Conservation (phyloP, 2,888 invertebrate genomes). For the Ptychoptera albimana region DNA sequence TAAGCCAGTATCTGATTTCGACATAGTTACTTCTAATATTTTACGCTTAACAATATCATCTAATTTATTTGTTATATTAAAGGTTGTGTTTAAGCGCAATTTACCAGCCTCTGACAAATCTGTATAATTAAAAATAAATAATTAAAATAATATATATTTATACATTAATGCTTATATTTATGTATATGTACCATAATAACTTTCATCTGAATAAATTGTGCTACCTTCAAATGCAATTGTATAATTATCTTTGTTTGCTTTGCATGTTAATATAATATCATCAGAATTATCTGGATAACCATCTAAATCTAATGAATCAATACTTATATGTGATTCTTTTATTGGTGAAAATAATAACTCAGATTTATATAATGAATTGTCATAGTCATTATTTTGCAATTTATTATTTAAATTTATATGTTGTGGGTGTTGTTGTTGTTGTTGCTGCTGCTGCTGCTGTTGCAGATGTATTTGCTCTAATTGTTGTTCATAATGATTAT, state of each 20-base stretch:
- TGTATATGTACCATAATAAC: constrained; percentile 40
- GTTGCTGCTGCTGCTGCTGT: constrained; percentile 14
- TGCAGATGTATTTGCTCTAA: constrained; percentile 17
- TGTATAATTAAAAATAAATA: not conserved
- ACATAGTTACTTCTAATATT: constrained; percentile 59
- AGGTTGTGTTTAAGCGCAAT: not conserved
- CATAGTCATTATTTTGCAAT: constrained; percentile 42
- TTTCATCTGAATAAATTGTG: constrained; percentile 71
- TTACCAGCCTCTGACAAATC: not conserved
- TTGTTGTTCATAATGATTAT: constrained; percentile 12
- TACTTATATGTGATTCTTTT: constrained; percentile 66
- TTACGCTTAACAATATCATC: constrained; percentile 30
- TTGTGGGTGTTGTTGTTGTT: constrained; percentile 16
- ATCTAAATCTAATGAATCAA: constrained; percentile 82
- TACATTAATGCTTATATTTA: too few species aligned
- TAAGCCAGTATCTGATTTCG: constrained; percentile 73
- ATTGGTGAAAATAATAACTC: constrained; percentile 82
- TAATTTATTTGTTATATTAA: not conserved
- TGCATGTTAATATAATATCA: constrained; percentile 79
- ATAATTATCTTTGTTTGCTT: constrained; percentile 86
- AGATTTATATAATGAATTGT: constrained; percentile 84
- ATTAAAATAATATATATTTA: constrained; percentile 3
- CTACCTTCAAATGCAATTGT: constrained; percentile 90
- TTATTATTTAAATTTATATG: too few species aligned
- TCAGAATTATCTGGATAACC: constrained; percentile 58